These are phyloP conservation scores for Apodemus sylvaticus DNA, from an alignment of 2,113 vertebrate species.

Conservation along the genomic window DNA sequence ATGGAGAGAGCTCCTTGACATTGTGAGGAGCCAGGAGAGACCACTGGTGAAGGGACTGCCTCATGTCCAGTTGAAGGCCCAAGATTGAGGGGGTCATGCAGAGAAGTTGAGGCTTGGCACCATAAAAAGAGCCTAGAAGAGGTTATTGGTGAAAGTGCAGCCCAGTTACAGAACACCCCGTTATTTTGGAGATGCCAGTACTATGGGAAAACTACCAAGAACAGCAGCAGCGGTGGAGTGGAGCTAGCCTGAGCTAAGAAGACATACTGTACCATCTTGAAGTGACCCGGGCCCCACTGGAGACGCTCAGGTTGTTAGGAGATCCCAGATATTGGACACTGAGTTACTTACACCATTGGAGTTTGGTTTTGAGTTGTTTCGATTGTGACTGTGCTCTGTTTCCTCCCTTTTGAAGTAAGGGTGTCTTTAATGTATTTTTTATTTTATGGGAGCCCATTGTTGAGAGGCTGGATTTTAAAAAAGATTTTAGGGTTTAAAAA, in stretches of 20 bases:
- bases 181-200: neutral
- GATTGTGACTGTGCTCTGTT: neutral
- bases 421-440: neutral
- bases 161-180: neutral
- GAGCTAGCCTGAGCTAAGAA: neutral
- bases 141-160: neutral
- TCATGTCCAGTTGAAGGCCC: neutral
- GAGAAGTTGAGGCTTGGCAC: neutral
- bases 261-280: neutral
- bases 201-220: neutral
- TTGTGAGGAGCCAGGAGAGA: neutral
- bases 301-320: neutral
- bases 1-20: too few relatives aligned
- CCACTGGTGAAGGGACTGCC: neutral
- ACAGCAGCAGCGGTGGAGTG: neutral
- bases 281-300: neutral
- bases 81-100: neutral
- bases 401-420: neutral
- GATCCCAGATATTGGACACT: neutral
- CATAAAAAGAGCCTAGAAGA: neutral
- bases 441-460: neutral
- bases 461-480: neutral
- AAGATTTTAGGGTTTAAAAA: neutral
- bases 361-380: neutral
- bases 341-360: neutral